Base-by-base conservation (phyloP, 2,797 vertebrate species). In the Girardinus metallicus region DNA sequence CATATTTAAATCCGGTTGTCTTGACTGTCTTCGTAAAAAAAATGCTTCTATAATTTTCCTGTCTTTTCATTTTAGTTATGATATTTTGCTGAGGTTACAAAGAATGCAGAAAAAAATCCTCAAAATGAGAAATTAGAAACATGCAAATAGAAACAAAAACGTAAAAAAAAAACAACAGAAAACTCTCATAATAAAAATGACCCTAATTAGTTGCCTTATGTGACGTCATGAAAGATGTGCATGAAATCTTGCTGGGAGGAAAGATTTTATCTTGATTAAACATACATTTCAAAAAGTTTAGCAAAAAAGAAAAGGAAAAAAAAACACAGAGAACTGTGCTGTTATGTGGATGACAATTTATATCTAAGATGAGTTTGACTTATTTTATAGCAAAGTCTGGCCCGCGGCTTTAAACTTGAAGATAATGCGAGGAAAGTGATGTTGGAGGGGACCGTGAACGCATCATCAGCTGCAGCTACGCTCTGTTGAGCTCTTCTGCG, bases 401-500 rank as follows among this genome's bases (percentile, higher is more conserved):
- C 36, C 21, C 12, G 62, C 36, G 4, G 21, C 64, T 26, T 23
- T 68, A 68, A 23, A 68, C 64, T 68, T 68, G 36, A 68, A 39
- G 64, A 68, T 5, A 41, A 7, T 64, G 31, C 11, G 36, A 68
- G 64, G 26, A 41, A 41, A 39, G 10, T 82, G 64, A 4, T 80
- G 57, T 84, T 78, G 11, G 86, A 85, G 82, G 77, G 79, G 86
- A 43, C 82, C 29, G 0, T 91, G 83, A 94, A 94, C 0, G 91
- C 91, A 86, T 3, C 91, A 88, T 2, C 88, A 91, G 90, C 85
- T 78, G 34, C 64, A 26, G 62, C 31, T 36, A 79, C 92, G 94
- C 93, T 95, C 93, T 85, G 96, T 95, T 60, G 29, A 93, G 44
- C 88, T 92, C 83, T 82, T 31, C 81, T 66, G 95, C 86, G 83